Evolutionary conservation across 2,113 vertebrate genomes (phyloP), one percentile per base, ranked within the genome.

Genomic region (Dendrocopos noguchii): DNA sequence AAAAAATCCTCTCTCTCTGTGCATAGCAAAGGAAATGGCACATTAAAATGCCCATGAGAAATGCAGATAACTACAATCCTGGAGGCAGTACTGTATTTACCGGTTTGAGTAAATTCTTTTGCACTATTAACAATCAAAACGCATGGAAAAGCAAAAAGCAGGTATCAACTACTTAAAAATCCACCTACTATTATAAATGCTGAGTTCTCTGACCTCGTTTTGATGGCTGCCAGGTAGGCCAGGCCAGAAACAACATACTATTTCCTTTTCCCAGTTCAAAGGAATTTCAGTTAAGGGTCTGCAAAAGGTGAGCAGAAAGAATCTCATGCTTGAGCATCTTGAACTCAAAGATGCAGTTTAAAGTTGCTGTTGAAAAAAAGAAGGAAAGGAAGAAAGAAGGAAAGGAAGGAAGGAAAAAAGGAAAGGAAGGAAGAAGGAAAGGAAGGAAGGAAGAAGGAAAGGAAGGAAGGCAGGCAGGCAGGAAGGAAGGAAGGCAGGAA

Each of bases 251-350:
- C 42, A 95, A 93, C 83, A 95, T 8, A 19, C 0, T 1, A 74
- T 94, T 96, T 96, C 86, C 88, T 95, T 67, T 83, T 85, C 83
- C 72, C 65, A 68, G 61, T 94, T 84, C 88, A 94, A 90, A 95
- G 55, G 64, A 90, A 86, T 87, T 55, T 8, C 31, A 94, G 56
- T 67, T 66, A 80, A 91, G 59, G 88, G 64, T 42, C 71, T 91
- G 92, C 61, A 90, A 73, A 94, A 96, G 66, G 46, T 84, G 70
- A 88, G 73, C 63, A 87, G 61, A 64, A 86, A 88, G 85, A 91
- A 70, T 91, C 93, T 94, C 95, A 77, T 15, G 57, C 71, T 75
- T 80, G 36, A 87, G 78, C 3, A 1, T 88, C 84, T 81, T 80
- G 12, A 76, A 77, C 55, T 60, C 77, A 57, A 64, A 75, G 61